Conservation (phyloP, 2,113 vertebrate genomes). For the Serinus canaria region DNA sequence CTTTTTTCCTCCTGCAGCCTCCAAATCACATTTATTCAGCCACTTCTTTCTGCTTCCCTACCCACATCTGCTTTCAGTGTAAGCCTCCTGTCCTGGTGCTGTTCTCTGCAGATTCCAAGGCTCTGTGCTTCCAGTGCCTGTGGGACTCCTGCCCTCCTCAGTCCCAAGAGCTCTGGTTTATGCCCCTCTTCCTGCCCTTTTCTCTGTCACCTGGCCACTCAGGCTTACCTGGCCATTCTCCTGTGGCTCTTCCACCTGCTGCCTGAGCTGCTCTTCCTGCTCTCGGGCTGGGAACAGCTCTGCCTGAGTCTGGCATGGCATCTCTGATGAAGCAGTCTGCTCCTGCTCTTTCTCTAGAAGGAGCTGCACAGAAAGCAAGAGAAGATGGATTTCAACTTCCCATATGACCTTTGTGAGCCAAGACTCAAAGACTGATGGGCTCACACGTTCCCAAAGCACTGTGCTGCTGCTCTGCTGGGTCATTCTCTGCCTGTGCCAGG, state of each 20-base stretch:
- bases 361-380: constrained; percentile 26
- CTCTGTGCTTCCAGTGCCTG: no score
- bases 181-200: neutral
- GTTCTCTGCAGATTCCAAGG: neutral
- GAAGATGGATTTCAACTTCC: neutral
- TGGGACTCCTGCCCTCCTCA: neutral
- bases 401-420: no score
- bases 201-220: neutral
- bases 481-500: neutral
- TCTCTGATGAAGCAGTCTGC: constrained; percentile 44
- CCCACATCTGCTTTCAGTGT: neutral
- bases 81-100: neutral
- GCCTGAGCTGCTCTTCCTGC: constrained; percentile 46
- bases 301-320: constrained; percentile 35
- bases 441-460: neutral
- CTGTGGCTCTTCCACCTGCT: constrained; percentile 50
- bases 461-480: neutral
- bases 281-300: no score
- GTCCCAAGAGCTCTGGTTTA: neutral
- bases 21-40: neutral
- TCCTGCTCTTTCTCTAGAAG: constrained; percentile 63
- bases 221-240: constrained; percentile 54
- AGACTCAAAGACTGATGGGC: neutral
- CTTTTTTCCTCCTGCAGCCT: neutral
- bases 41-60: neutral